Base-by-base conservation (phyloP, 2,797 vertebrate genomes). In the Astyanax mexicanus region DNA sequence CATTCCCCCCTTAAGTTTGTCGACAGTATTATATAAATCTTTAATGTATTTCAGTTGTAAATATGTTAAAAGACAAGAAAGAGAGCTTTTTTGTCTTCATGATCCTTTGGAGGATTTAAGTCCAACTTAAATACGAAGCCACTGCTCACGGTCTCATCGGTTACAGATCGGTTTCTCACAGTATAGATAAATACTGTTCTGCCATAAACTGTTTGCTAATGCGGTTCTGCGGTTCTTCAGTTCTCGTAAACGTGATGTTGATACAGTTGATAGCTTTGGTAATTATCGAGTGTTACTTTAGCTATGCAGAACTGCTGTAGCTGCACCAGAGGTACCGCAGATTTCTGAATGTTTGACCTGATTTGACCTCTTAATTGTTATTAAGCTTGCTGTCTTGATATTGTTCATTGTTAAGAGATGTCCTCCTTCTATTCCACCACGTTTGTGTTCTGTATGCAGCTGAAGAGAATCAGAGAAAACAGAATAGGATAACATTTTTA, bases 391-490 rank as follows among this genome's bases (percentile, higher is more conserved):
- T 47, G 51, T 69, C 21, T 49, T 45, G 38, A n/a, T n/a, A n/a
- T n/a, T n/a, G n/a, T n/a, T n/a, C n/a, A n/a, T n/a, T 68, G 9
- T 35, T 35, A 54, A 55, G 0, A 5, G 3, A 42, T 70, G 17
- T 32, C 38, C 15, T 13, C 35, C n/a, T 11, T 35, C 64, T 37
- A 72, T 68, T 75, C 54, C 38, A 51, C 29, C 10, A 19, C 19
- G 72, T 37, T 72, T 80, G 75, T 77, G 23, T 54, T 40, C 60
- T 69, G 57, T 40, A 52, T 65, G 75, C 17, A 29, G 32, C n/a
- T n/a, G n/a, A n/a, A n/a, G n/a, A n/a, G n/a, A n/a, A n/a, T n/a
- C n/a, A n/a, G n/a, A n/a, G n/a, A n/a, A n/a, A n/a, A n/a, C n/a
- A n/a, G n/a, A n/a, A n/a, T n/a, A n/a, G n/a, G n/a, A n/a, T n/a